Base-by-base conservation (phyloP, 2,113 vertebrate genomes). In the Loxodonta africana region DNA sequence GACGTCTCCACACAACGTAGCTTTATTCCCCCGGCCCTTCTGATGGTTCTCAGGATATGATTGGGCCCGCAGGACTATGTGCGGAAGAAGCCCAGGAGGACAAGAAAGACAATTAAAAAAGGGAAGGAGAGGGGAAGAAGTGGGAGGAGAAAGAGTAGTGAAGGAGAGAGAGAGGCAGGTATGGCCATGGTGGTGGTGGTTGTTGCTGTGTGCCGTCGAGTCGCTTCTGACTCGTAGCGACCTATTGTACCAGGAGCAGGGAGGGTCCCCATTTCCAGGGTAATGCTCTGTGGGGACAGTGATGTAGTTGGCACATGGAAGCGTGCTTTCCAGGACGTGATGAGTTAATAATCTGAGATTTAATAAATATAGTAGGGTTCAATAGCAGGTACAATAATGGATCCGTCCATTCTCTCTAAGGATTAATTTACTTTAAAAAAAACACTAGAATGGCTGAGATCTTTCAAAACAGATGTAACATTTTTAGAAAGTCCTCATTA, bases 341-440 rank as follows among this genome's bases (percentile, higher is more conserved):
- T 10, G 15, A 90, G 51, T 78, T 91, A 62, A 57, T 69, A 48
- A 48, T 41, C 30, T 28, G 81, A 90, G 25, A n/a, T 69, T 77
- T 57, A 83, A 33, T 87, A 44, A 90, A 5, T 51, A 44, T 4
- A 28, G 0, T 41, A 92, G 30, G 26, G 60, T 73, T 94, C 82
- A 91, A 18, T 20, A 18, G 3, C 41, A 60, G 48, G 12, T 14
- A 6, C 8, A 78, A 76, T 90, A 84, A 69, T 74, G 26, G 3
- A 65, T 95, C 48, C 23, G 48, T 63, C 5, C n/a, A 71, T 28
- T 91, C 95, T 73, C 33, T 83, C 37, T 74, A 69, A 81, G n/a
- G 95, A 89, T 90, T 65, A 69, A 30, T 65, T 71, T 82, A 57
- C 30, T 65, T 62, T 95, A 65, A 67, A 88, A 67, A 18, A 89